Evolutionary conservation across 2,888 invertebrate species (phyloP).

Genomic region (Spisula solida): DNA sequence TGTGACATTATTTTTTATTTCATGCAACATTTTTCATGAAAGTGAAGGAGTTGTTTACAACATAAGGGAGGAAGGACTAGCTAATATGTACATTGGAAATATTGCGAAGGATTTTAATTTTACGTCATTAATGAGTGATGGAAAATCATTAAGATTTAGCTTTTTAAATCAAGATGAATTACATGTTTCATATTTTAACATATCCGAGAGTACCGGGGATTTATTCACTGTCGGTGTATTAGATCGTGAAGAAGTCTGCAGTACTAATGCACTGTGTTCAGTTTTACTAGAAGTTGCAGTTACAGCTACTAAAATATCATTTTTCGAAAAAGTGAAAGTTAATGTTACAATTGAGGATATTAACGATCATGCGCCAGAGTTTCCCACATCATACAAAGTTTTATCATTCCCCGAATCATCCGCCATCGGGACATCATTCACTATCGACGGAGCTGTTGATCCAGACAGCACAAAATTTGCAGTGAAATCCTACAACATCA

Average conservation of each 20-base stretch:
- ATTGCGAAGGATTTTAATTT: conserved; percentile 78
- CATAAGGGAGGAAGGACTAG: conserved; percentile 65
- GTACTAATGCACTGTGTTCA: conserved; percentile 72
- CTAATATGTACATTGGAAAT: conserved; percentile 76
- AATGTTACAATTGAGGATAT: conserved; percentile 83
- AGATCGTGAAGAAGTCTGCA: conserved; percentile 81
- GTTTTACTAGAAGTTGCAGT: conserved; percentile 78
- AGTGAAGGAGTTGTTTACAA: conserved; percentile 65
- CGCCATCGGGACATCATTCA: conserved; percentile 71
- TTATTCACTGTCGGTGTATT: conserved; percentile 72
- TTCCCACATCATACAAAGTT: conserved; percentile 70
- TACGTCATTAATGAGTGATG: conserved; percentile 66
- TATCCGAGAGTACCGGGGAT: conserved; percentile 77
- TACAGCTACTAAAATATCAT: conserved; percentile 78
- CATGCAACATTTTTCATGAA: conserved; percentile 26
- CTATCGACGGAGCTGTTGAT: conserved; percentile 79
- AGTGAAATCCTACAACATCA: conserved; percentile 78
- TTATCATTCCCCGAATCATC: conserved; percentile 79
- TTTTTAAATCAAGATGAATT: conserved; percentile 75
- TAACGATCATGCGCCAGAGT: conserved; percentile 84
- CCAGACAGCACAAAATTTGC: conserved; percentile 78
- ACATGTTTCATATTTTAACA: conserved; percentile 73
- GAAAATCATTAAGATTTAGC: conserved; percentile 75
- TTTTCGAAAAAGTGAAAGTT: conserved; percentile 80
- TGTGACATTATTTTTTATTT: conserved; percentile 28